A percentile compares a stretch with the other conserved stretches of the same genome.
Conservation (phyloP, 2,888 invertebrate genomes). For the Latrodectus hesperus region DNA sequence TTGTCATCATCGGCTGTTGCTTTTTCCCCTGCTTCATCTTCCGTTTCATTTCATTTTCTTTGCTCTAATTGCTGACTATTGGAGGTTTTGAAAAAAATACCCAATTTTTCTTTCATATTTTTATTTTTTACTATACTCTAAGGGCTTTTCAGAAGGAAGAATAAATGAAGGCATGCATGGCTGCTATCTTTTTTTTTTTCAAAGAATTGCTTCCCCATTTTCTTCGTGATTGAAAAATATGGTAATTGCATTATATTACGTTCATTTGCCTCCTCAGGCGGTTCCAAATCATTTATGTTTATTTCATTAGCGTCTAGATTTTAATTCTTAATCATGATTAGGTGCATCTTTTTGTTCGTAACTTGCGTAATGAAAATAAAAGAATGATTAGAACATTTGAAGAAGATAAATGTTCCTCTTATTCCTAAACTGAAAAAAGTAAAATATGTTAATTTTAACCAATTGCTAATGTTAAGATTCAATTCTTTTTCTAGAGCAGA, state of each 20-base stretch:
- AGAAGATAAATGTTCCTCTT: conserved; percentile 36
- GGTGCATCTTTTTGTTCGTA: conserved; percentile 19
- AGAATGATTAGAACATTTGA: conserved; percentile 41
- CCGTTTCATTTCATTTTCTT: conserved; percentile 30
- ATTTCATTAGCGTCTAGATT: conserved; percentile 46
- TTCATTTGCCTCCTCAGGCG: conserved; percentile 29
- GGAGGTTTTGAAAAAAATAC: conserved; percentile 11
- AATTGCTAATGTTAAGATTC: too few relatives aligned
- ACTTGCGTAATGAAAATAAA: conserved; percentile 6
- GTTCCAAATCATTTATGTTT: conserved; percentile 42
- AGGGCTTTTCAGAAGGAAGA: conserved; percentile 21
- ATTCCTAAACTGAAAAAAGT: not conserved
- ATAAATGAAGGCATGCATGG: conserved; percentile 46
- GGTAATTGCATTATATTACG: conserved; percentile 63
- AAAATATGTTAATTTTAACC: too few relatives aligned
- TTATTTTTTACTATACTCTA: not conserved
- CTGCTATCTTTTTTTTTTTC: conserved; percentile 7
- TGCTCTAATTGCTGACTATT: conserved; percentile 40
- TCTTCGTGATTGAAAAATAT: conserved; percentile 48
- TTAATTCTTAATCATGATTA: conserved; percentile 34
- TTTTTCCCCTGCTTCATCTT: not conserved
- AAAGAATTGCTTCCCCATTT: not conserved
- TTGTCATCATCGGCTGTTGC: conserved; percentile 6
- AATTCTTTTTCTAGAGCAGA: too few relatives aligned
- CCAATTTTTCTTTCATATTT: not conserved